Percentiles rank a stretch among this genome's conserved stretches.
phyloP scores from a whole-genome alignment of 2,888 invertebrate species.

The Caenorhabditis angaria region DNA sequence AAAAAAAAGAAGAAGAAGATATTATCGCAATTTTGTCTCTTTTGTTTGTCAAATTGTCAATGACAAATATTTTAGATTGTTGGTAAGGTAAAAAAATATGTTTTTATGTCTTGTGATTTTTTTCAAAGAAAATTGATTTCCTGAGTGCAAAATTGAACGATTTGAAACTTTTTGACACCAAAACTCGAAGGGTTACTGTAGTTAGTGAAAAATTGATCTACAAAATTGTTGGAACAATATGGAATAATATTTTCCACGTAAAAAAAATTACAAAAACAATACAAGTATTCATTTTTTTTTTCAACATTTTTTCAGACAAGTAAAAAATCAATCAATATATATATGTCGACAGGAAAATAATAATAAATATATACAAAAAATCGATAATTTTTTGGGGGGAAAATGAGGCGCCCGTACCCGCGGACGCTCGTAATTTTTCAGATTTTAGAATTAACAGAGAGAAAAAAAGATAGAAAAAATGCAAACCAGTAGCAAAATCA shows the following conservation, averaged over 20 bases:
- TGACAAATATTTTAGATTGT: no score
- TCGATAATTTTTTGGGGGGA: not conserved
- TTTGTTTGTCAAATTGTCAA: not conserved
- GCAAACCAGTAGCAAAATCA: constrained; percentile 32
- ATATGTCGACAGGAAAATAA: not conserved
- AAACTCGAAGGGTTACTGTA: no score
- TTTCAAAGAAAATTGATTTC: no score
- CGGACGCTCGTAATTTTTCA: constrained; percentile 3
- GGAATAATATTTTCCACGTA: not conserved
- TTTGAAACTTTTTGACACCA: no score
- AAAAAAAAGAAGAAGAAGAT: not conserved
- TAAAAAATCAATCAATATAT: not conserved
- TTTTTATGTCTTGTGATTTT: not conserved
- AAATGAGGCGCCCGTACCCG: constrained; percentile 23
- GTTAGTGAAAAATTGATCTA: not conserved
- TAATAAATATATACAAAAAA: not conserved
- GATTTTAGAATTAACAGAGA: not conserved
- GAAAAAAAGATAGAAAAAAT: constrained; percentile 17
- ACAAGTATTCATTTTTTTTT: not conserved
- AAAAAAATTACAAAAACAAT: no score
- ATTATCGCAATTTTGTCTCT: not conserved
- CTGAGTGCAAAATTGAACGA: no score
- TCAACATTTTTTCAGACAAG: not conserved
- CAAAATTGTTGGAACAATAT: not conserved
- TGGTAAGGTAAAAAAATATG: not conserved